A percentile compares a stretch with the other conserved stretches of the same genome.
Evolutionary conservation across 1,140 invertebrate genomes (phyloP).

Genomic region (Acromyrmex heyeri): DNA sequence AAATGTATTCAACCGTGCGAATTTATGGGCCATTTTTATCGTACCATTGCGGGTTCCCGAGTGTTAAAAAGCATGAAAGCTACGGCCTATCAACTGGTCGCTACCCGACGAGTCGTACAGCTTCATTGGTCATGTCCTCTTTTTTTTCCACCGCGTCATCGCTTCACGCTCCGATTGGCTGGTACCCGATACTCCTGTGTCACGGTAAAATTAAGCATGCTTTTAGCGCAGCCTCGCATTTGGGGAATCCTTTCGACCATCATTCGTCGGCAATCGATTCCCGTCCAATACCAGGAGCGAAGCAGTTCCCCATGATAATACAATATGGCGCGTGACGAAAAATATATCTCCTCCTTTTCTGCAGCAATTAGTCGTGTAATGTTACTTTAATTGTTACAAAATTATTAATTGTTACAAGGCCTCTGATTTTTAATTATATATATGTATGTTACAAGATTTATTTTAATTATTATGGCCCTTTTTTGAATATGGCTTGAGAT

Average conservation of each 20-base stretch:
- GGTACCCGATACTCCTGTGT: conserved; percentile 79
- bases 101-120: conserved; percentile 70
- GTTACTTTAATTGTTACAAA: background rate
- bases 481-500: background rate
- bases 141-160: conserved; percentile 76
- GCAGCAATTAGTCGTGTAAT: background rate
- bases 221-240: conserved; percentile 80
- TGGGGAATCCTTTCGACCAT: conserved; percentile 71
- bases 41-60: conserved; percentile 17
- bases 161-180: conserved; percentile 80
- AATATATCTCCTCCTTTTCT: background rate
- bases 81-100: conserved; percentile 73
- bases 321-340: conserved; percentile 46
- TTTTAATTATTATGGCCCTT: background rate
- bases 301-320: conserved; percentile 22
- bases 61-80: conserved; percentile 69
- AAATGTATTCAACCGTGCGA: background rate
- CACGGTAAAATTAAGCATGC: conserved; percentile 85
- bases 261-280: conserved; percentile 68
- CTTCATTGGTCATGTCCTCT: conserved; percentile 81
- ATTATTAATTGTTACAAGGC: too few relatives aligned
- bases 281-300: conserved; percentile 62
- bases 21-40: background rate
- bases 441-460: too few relatives aligned
- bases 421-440: too few relatives aligned